Evolutionary conservation across 2,888 invertebrate species (phyloP).

Genomic region (Lithodes maja): DNA sequence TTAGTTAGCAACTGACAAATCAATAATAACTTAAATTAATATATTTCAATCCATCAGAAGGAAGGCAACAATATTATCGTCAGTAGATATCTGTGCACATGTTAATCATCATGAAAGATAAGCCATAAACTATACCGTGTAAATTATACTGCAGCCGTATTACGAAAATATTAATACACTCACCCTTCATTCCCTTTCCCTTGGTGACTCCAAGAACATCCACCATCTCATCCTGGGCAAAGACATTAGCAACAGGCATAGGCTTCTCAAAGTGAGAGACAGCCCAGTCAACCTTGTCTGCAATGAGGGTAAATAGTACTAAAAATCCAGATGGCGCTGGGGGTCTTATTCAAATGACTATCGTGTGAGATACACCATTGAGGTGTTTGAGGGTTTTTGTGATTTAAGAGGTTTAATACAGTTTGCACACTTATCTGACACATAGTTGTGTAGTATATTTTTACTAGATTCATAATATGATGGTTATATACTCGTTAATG

Average conservation of each 20-base stretch:
- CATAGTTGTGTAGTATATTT: too few relatives aligned
- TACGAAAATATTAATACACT: slow-evolving; percentile 59
- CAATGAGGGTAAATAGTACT: slow-evolving; percentile 75
- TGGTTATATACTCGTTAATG: too few relatives aligned
- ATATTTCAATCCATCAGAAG: slow-evolving; percentile 73
- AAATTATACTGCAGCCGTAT: neutral
- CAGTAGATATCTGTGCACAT: slow-evolving; percentile 18
- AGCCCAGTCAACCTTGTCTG: slow-evolving; percentile 98
- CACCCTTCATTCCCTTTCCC: slow-evolving; percentile 99
- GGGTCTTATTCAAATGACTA: too few relatives aligned
- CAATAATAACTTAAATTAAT: neutral
- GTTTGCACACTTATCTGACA: too few relatives aligned
- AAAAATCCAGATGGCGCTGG: too few relatives aligned
- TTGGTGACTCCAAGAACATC: slow-evolving; percentile 99
- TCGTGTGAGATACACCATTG: too few relatives aligned
- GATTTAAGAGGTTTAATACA: too few relatives aligned
- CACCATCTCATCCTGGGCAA: slow-evolving; percentile 98
- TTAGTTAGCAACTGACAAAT: neutral
- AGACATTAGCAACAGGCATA: slow-evolving; percentile 91
- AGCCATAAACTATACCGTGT: too few relatives aligned
- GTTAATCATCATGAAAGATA: neutral
- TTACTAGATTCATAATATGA: too few relatives aligned
- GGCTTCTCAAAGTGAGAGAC: slow-evolving; percentile 96
- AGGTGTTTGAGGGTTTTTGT: too few relatives aligned
- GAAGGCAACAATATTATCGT: slow-evolving; percentile 74